Evolutionary conservation across 1,140 invertebrate species (phyloP), one percentile per base, ranked within the genome.

Genomic region (Polypedilum vanderplanki): DNA sequence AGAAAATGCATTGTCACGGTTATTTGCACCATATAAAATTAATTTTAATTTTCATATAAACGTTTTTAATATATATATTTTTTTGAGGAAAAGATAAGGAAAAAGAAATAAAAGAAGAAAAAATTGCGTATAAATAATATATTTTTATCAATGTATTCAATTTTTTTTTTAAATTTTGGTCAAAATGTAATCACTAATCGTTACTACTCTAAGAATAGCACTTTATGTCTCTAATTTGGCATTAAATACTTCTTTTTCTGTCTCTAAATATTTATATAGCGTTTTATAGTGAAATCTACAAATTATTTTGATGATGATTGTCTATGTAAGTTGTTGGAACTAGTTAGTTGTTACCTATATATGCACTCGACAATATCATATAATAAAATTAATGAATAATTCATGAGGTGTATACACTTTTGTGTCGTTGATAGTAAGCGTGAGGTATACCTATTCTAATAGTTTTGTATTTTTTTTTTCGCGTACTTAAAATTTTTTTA

Each of bases 51-150:
- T 33, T 33, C 24, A 1, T 3, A 33, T 33, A 33, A 33, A 4
- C 17, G 12, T 17, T 73, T 73, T 2, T 73, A n/a, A n/a, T n/a
- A n/a, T n/a, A n/a, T n/a, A n/a, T n/a, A n/a, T 73, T 73, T 73
- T 74, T 74, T 40, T 74, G 5, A 12, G n/a, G 12, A 40, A 40
- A 74, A 41, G 24, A 8, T 10, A 33, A 40, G 40, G 17, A 73
- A 75, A 15, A 46, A 57, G 20, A 57, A 75, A 64, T 24, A 73
- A 75, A 75, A 46, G 33, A 75, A 41, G 24, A 73, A 41, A n/a
- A 65, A 24, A 5, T 33, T 33, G 24, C 24, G 46, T 57, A 57
- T 57, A 15, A 57, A 57, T 57, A 57, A n/a, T 12, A n/a, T 57
- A n/a, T 57, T n/a, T n/a, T 3, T 33, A 33, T 33, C 24, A 33